Evolutionary conservation across 2,797 vertebrate genomes (phyloP).

Genomic region (Adrianichthys oophorus): DNA sequence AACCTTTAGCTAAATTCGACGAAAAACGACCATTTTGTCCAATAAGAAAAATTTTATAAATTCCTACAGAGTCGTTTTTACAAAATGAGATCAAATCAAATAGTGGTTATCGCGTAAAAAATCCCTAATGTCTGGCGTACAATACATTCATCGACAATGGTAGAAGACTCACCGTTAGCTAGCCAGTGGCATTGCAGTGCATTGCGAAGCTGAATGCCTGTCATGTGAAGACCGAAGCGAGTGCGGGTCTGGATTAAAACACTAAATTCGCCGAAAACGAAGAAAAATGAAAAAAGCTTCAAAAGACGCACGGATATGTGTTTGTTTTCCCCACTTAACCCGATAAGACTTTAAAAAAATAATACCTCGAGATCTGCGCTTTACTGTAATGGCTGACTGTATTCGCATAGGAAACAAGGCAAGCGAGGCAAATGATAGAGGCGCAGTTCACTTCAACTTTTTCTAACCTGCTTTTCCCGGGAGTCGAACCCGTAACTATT

Average conservation of each 20-base stretch:
- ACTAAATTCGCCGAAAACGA: slow-evolving; percentile 48
- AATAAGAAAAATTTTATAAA: slow-evolving; percentile 68
- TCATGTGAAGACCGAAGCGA: slow-evolving; percentile 68
- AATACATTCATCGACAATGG: slow-evolving; percentile 76
- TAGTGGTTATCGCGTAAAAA: slow-evolving; percentile 64
- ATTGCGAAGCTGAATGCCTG: slow-evolving; percentile 74
- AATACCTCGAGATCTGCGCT: slow-evolving; percentile 81
- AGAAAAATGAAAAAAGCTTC: slow-evolving; percentile 49
- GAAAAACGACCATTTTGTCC: slow-evolving; percentile 33
- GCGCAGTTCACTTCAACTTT: slow-evolving; percentile 91
- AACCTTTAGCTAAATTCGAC: slow-evolving; percentile 52
- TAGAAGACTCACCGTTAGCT: slow-evolving; percentile 70
- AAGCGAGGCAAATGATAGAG: slow-evolving; percentile 78
- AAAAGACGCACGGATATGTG: slow-evolving; percentile 10
- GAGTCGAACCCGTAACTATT: slow-evolving; percentile 43
- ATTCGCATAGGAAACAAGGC: slow-evolving; percentile 90
- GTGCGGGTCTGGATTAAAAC: slow-evolving; percentile 33
- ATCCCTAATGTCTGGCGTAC: slow-evolving; percentile 65
- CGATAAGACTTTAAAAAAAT: slow-evolving; percentile 60
- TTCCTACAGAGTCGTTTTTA: slow-evolving; percentile 33
- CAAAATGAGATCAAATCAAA: slow-evolving; percentile 45
- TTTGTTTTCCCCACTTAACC: slow-evolving; percentile 27
- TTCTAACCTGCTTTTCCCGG: slow-evolving; percentile 76
- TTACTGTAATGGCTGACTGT: slow-evolving; percentile 97
- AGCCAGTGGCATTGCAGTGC: slow-evolving; percentile 79